These are phyloP conservation scores for Synergus gifuensis DNA, from an alignment of 2,888 invertebrate genomes.

Conservation along the genomic window DNA sequence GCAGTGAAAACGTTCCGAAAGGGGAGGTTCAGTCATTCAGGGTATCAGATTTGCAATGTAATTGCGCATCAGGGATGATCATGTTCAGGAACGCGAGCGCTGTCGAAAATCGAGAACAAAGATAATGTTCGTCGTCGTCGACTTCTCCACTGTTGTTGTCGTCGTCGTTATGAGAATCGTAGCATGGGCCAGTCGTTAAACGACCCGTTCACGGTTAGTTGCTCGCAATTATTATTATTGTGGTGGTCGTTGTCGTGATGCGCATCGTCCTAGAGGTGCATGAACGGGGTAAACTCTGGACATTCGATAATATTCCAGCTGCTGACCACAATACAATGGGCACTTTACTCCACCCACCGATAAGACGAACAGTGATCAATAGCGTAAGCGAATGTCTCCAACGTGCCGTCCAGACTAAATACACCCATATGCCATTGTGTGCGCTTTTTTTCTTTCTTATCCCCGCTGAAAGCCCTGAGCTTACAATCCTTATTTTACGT, in stretches of 20 bases:
- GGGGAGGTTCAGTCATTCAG: not conserved
- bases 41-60: constrained; percentile 26
- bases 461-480: constrained; percentile 10
- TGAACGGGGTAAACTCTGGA: constrained; percentile 53
- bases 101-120: constrained; percentile 26
- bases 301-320: constrained; percentile 67
- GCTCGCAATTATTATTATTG: constrained; percentile 71
- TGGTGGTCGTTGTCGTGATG: constrained; percentile 58
- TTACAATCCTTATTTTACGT: constrained; percentile 17
- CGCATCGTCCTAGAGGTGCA: constrained; percentile 43
- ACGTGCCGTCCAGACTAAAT: constrained; percentile 40
- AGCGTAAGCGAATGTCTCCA: constrained; percentile 35
- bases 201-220: constrained; percentile 67
- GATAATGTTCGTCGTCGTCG: constrained; percentile 30
- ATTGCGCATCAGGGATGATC: constrained; percentile 28
- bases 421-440: constrained; percentile 33
- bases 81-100: constrained; percentile 11
- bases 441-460: constrained; percentile 15
- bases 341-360: constrained; percentile 55
- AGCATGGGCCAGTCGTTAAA: constrained; percentile 61
- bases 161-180: constrained; percentile 55
- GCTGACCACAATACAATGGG: constrained; percentile 66
- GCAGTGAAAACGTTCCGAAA: not conserved
- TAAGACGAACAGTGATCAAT: constrained; percentile 62
- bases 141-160: constrained; percentile 32